Evolutionary conservation across 1,140 invertebrate genomes (phyloP).

Genomic region (Lycorma delicatula): DNA sequence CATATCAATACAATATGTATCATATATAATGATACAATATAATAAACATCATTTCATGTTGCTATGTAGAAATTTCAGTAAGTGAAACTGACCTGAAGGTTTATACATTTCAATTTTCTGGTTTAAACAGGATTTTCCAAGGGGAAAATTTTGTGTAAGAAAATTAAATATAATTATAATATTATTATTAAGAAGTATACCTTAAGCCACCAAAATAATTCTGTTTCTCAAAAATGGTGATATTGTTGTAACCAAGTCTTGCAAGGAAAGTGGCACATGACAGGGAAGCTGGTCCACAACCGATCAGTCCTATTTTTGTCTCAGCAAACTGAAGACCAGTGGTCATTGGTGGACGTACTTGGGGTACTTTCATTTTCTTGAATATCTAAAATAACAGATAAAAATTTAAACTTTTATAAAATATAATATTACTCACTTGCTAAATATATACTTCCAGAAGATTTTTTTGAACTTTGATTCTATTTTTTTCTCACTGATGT

Average conservation of each 20-base stretch:
- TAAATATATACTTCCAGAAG: no score
- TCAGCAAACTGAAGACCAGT: conserved; percentile 46
- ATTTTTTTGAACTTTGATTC: no score
- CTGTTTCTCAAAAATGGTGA: conserved; percentile 90
- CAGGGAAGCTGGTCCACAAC: conserved; percentile 92
- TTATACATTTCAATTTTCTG: no score
- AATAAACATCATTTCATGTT: no score
- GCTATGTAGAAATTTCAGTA: no score
- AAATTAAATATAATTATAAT: conserved; percentile 5
- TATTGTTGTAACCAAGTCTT: conserved; percentile 80
- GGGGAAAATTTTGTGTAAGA: not conserved
- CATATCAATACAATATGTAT: not conserved
- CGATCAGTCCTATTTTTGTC: conserved; percentile 80
- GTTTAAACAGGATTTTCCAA: not conserved
- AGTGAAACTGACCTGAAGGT: no score
- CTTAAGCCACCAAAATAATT: conserved; percentile 81
- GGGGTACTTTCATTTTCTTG: conserved; percentile 85
- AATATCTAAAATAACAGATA: conserved; percentile 61
- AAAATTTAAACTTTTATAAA: no score
- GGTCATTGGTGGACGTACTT: conserved; percentile 64
- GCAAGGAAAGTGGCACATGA: conserved; percentile 94
- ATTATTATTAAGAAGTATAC: conserved; percentile 37
- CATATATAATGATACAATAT: not conserved
- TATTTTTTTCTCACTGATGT: no score
- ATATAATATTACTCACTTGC: no score